Evolutionary conservation across 2,797 vertebrate genomes (phyloP), one percentile per base, ranked within the genome.

Genomic region (Myotis daubentonii): DNA sequence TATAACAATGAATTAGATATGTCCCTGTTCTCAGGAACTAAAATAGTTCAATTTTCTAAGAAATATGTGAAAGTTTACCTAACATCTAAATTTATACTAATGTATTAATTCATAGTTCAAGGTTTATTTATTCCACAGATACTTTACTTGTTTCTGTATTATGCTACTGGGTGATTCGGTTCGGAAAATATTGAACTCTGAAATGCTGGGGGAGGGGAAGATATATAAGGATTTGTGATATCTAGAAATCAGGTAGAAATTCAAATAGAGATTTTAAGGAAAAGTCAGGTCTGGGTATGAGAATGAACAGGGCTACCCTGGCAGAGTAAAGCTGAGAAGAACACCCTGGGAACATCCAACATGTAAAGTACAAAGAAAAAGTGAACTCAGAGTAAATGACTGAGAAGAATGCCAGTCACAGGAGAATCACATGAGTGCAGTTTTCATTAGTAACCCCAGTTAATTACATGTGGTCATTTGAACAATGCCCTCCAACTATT

Each of bases 201-300:
- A 80, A 75, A 11, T 22, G 19, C 19, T 62, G 1, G 2, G 13
- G 2, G 3, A 22, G 2, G 15, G 3, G 38, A 8, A 51, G 33
- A 84, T 20, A 62, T 36, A 81, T 20, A 65, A 20, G 25, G 13
- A 38, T n/a, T 16, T 51, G 13, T 36, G 12, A n/a, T 47, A 65
- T 51, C 41, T 95, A 75, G 53, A 89, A 89, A 49, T 87, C 53
- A 90, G 30, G 20, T 25, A 2, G 41, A 90, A 87, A 80, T 79
- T 36, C n/a, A 92, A 87, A 76, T 72, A 70, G 49, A 72, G 16
- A 55, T 55, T 91, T 93, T 89, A 76, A 89, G n/a, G n/a, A 55
- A 91, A 80, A 87, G n/a, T 78, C 1, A 25, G 36, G 12, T 81
- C 53, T 30, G 78, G 20, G 23, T 85, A 49, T 25, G 36, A 91